Evolutionary conservation across 2,888 invertebrate genomes (phyloP).

Genomic region (Ormyrus rosae): DNA sequence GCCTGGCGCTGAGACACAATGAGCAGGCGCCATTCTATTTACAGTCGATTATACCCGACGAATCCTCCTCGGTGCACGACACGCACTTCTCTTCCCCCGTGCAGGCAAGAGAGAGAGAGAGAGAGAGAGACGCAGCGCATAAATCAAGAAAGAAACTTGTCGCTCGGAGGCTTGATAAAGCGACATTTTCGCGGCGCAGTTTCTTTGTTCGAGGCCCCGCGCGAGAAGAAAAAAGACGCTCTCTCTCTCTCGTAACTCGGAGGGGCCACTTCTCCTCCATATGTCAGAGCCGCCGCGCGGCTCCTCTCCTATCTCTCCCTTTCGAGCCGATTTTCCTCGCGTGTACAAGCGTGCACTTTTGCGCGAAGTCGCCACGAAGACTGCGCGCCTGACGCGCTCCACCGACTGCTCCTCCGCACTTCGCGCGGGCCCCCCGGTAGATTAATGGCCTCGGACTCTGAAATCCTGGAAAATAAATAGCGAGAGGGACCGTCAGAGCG

Average conservation of each 20-base stretch:
- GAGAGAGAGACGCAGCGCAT: neutral
- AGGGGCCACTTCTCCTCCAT: neutral
- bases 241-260: neutral
- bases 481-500: slow-evolving; percentile 60
- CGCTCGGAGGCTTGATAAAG: slow-evolving; percentile 31
- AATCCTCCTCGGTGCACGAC: neutral
- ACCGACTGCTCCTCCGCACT: slow-evolving; percentile 66
- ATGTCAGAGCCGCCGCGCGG: slow-evolving; percentile 4
- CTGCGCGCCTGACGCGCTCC: slow-evolving; percentile 74
- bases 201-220: slow-evolving; percentile 33
- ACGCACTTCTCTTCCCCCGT: neutral
- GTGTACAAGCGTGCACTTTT: neutral
- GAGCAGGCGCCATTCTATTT: slow-evolving; percentile 22
- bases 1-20: neutral
- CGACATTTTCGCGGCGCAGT: slow-evolving; percentile 36
- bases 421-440: slow-evolving; percentile 63
- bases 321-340: slow-evolving; percentile 12
- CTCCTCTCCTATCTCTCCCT: neutral
- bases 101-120: neutral
- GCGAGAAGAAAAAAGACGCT: slow-evolving; percentile 1
- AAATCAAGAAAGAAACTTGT: slow-evolving; percentile 37
- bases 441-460: slow-evolving; percentile 75
- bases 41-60: slow-evolving; percentile 30
- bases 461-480: slow-evolving; percentile 76
- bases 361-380: slow-evolving; percentile 55